phyloP scores from a whole-genome alignment of 2,113 vertebrate species.

The Entosphenus tridentatus region DNA sequence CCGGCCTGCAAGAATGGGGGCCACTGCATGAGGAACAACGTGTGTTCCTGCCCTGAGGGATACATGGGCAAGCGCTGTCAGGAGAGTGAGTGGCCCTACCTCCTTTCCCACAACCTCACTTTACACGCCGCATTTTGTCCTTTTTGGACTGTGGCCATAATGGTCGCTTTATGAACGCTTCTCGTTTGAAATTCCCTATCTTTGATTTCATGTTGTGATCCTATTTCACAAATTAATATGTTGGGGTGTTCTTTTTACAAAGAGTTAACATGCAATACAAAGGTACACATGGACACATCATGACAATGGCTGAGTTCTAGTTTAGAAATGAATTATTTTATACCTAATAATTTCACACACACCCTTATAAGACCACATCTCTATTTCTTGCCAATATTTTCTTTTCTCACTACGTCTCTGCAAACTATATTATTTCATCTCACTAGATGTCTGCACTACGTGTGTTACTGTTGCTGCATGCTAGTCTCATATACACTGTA shows the following conservation, averaged over 20 bases:
- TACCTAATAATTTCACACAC: background rate
- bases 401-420: conserved; percentile 7
- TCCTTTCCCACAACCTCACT: too few species aligned
- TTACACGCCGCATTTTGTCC: too few species aligned
- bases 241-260: background rate
- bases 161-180: too few species aligned
- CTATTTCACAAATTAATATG: background rate
- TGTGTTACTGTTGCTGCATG: too few species aligned
- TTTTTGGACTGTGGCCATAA: too few species aligned
- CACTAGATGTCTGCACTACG: too few species aligned
- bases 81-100: conserved; percentile 29
- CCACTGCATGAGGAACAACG: conserved; percentile 52
- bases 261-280: background rate
- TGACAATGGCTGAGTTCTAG: background rate
- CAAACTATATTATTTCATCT: too few species aligned
- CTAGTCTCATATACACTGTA: too few species aligned
- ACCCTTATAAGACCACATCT: too few species aligned
- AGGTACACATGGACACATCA: background rate
- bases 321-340: conserved; percentile 3
- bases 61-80: conserved; percentile 56
- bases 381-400: background rate
- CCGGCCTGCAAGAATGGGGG: conserved; percentile 71
- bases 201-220: too few species aligned
- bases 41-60: conserved; percentile 48
- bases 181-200: too few species aligned